Conservation (phyloP, 2,888 invertebrate genomes). For the Uloborus plumipes region DNA sequence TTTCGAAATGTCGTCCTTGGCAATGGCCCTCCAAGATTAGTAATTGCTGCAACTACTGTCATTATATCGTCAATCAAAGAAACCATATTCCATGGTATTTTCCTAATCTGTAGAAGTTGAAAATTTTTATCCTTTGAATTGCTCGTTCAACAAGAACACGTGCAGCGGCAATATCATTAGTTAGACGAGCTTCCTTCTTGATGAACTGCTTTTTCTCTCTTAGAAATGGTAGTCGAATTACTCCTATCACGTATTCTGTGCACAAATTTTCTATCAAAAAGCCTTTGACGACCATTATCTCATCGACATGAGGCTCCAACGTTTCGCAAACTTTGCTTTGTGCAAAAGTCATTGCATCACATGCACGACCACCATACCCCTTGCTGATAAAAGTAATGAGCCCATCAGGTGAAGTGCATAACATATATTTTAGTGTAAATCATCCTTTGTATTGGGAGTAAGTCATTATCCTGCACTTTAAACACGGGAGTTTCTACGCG, state of each 20-base stretch:
- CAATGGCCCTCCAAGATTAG: not conserved
- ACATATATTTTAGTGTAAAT: constrained; percentile 9
- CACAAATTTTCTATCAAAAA: constrained; percentile 13
- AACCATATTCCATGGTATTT: not conserved
- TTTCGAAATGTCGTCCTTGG: too few relatives aligned
- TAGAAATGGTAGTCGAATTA: constrained; percentile 8
- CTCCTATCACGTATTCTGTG: not conserved
- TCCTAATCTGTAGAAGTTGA: not conserved
- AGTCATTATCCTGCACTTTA: constrained; percentile 19
- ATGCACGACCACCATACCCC: constrained; percentile 25
- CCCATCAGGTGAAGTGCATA: constrained; percentile 25
- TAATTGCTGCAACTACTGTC: not conserved
- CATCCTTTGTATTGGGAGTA: constrained; percentile 23
- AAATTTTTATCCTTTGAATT: constrained; percentile 1
- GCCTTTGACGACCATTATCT: constrained; percentile 23
- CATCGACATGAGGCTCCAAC: constrained; percentile 3
- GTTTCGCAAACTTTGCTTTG: constrained; percentile 1
- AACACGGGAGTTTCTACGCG: not conserved
- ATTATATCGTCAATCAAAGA: not conserved
- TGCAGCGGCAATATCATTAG: not conserved
- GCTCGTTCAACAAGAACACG: constrained; percentile 4
- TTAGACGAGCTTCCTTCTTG: not conserved
- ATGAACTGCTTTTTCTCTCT: constrained; percentile 4
- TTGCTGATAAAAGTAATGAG: constrained; percentile 23
- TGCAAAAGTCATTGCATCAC: not conserved